Evolutionary conservation across 1,140 invertebrate genomes (phyloP).

Genomic region (Leptinotarsa defecta): DNA sequence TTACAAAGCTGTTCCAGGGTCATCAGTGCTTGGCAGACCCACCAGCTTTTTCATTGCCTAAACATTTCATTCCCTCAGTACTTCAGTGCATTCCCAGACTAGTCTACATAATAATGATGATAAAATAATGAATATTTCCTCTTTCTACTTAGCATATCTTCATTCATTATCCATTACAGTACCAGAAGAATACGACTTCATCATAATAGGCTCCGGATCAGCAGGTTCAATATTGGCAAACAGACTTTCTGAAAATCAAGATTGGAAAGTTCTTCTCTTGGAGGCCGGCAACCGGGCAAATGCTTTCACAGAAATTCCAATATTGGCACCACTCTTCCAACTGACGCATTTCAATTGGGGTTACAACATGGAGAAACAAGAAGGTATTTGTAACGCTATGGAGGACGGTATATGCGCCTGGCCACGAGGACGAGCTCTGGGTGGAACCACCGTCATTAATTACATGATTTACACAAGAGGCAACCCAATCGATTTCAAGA

Average conservation of each 20-base stretch:
- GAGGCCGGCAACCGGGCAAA: conserved; percentile 81
- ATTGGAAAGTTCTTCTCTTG: conserved; percentile 77
- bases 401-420: conserved; percentile 38
- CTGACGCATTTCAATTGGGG: conserved; percentile 78
- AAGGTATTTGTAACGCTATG: conserved; percentile 66
- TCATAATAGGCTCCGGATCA: conserved; percentile 85
- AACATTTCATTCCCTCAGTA: too few relatives aligned
- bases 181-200: conserved; percentile 73
- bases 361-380: conserved; percentile 74
- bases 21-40: accelerated
- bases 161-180: conserved; percentile 4
- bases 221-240: conserved; percentile 89
- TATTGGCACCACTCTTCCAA: conserved; percentile 58
- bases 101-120: too few relatives aligned
- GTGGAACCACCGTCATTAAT: conserved; percentile 67
- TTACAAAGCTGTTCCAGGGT: too few relatives aligned
- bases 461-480: conserved; percentile 73
- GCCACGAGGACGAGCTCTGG: conserved; percentile 58
- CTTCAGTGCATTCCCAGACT: too few relatives aligned
- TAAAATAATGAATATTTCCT: too few relatives aligned
- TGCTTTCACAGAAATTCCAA: conserved; percentile 44
- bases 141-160: too few relatives aligned
- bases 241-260: conserved; percentile 74
- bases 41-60: too few relatives aligned
- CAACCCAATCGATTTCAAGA: conserved; percentile 67